Percentiles rank a stretch among this genome's conserved stretches.
Conservation (phyloP, 2,113 vertebrate genomes). For the Campylomormyrus tamandua region DNA sequence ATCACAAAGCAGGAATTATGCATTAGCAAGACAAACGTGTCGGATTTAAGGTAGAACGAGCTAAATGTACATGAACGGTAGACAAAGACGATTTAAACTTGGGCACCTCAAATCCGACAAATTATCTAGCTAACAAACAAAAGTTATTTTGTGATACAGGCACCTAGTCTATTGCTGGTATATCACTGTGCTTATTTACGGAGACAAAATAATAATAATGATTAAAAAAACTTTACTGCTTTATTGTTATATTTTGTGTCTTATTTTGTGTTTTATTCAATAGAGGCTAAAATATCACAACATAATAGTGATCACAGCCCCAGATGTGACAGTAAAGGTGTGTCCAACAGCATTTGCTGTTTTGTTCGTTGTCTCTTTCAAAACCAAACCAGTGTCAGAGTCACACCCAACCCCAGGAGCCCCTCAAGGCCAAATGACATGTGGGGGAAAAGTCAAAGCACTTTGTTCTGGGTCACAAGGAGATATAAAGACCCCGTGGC, state of each 20-base stretch:
- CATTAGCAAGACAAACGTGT: background rate
- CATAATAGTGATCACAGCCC: background rate
- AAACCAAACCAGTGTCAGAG: background rate
- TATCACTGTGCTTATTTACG: background rate
- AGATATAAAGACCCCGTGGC: background rate
- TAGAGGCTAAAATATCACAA: background rate
- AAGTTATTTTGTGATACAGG: background rate
- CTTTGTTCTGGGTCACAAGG: background rate
- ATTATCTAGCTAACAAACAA: background rate
- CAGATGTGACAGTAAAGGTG: background rate
- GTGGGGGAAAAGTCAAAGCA: background rate
- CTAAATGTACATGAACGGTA: background rate
- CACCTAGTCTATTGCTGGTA: background rate
- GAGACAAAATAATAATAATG: background rate
- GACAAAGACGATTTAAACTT: background rate
- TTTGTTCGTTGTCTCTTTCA: background rate
- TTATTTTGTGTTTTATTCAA: background rate
- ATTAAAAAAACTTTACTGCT: background rate
- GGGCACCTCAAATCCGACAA: background rate
- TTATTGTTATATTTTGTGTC: background rate
- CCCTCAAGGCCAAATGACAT: background rate
- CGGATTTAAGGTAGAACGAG: background rate
- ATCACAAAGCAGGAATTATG: background rate
- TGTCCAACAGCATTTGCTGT: background rate
- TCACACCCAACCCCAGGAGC: background rate